These are phyloP conservation scores for Chloromyia formosa DNA, from an alignment of 2,888 invertebrate species.

Conservation along the genomic window DNA sequence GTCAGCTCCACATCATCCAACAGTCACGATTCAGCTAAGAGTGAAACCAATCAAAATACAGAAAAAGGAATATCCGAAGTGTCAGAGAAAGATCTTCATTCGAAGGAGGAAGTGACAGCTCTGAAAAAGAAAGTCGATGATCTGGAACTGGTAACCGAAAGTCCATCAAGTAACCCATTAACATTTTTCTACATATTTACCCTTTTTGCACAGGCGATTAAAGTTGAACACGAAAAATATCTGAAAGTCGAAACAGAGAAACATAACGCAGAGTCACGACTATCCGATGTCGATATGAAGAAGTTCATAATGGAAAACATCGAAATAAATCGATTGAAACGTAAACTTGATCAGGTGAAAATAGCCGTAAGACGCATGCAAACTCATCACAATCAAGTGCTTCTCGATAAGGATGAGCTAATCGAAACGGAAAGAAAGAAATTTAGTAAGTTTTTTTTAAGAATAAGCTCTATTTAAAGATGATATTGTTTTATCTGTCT, in stretches of 20 bases:
- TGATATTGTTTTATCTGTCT: too few species aligned
- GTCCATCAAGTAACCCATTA: neutral
- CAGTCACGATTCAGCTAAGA: neutral
- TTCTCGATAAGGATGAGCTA: constrained; percentile 25
- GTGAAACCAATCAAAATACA: neutral
- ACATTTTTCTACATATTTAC: neutral
- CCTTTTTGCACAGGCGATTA: constrained; percentile 33
- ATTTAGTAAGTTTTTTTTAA: constrained; percentile 40
- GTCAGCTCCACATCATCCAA: neutral
- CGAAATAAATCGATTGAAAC: constrained; percentile 46
- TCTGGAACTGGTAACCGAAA: neutral
- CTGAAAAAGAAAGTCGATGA: constrained; percentile 12
- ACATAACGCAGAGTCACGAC: constrained; percentile 24
- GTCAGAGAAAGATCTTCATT: constrained; percentile 26
- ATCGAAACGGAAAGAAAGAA: constrained; percentile 38
- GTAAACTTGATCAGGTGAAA: constrained; percentile 43
- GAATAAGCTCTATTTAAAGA: neutral
- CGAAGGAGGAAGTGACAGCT: neutral
- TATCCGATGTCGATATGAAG: constrained; percentile 45
- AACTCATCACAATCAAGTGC: constrained; percentile 32
- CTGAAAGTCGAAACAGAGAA: constrained; percentile 36
- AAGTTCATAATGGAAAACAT: constrained; percentile 42
- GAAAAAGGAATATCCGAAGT: constrained; percentile 35
- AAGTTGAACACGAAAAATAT: constrained; percentile 26
- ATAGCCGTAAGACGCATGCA: constrained; percentile 23